Base-by-base conservation (phyloP, 2,113 vertebrate species). In the Calidris pygmaea region DNA sequence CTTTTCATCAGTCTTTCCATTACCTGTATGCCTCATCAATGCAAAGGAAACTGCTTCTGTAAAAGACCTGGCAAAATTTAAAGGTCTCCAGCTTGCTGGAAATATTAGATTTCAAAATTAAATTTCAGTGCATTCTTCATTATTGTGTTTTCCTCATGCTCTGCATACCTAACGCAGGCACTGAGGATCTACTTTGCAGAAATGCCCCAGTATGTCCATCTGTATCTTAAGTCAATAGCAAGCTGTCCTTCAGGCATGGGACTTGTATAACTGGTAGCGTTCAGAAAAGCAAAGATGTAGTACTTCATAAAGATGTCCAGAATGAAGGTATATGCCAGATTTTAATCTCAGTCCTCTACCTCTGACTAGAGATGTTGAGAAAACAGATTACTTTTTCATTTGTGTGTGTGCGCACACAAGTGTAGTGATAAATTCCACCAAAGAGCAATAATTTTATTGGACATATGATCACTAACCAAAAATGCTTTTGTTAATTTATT, bases 1-100 rank as follows among this genome's bases (percentile, higher is more conserved):
- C n/a, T 89, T 86, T 79, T 72, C 41, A 92, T 90, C 68, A 52
- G 30, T 81, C 70, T 96, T 96, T 85, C 53, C 45, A 66, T 87
- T 92, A 92, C 43, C 77, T 53, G 14, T n/a, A 30, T 2, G 3
- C 26, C 58, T 83, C 70, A 82, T 37, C 58, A 89, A 45, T 58
- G 66, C 34, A 76, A 50, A 94, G 21, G 17, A 82, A 93, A 82
- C 12, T 8, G 8, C 45, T 91, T 82, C 73, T 82, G 21, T 52
- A 53, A 89, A 72, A 94, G 19, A 39, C 3, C 11, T 62, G 35
- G 30, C 12, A 94, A 94, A 92, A 94, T 52, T 60, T 26, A 72
- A 93, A 90, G 13, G 30, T 62, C 70, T 78, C 30, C 56, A 92
- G 21, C 32, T 82, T 94, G 34, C 32, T 91, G 60, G 62, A 85